These are phyloP conservation scores for Cirrhinus mrigala DNA, from an alignment of 2,797 vertebrate genomes.

Conservation along the genomic window DNA sequence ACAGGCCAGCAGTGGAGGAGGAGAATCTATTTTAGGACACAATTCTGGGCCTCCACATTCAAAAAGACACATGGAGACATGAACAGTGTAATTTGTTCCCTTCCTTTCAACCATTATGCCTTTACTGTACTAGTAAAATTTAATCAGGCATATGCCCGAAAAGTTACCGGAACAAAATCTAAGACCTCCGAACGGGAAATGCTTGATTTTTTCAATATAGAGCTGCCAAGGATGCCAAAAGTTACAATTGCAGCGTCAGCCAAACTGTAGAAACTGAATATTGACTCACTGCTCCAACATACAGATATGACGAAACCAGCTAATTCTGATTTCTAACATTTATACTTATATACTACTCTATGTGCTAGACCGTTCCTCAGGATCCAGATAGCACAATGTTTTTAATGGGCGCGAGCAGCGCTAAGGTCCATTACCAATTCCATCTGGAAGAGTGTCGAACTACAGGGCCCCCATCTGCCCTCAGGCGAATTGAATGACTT, in stretches of 20 bases:
- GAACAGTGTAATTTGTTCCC: neutral
- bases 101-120: slow-evolving; percentile 27
- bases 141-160: neutral
- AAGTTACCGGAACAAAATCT: slow-evolving; percentile 1
- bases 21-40: slow-evolving; percentile 47
- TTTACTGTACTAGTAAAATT: neutral
- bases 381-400: slow-evolving; percentile 16
- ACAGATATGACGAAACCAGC: slow-evolving; percentile 31
- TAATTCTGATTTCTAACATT: neutral
- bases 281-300: neutral
- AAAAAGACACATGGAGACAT: slow-evolving; percentile 22
- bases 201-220: neutral
- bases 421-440: slow-evolving; percentile 59
- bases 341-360: slow-evolving; percentile 2
- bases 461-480: slow-evolving; percentile 54
- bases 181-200: neutral
- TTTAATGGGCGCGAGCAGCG: slow-evolving; percentile 45
- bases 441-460: slow-evolving; percentile 57
- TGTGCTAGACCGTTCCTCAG: slow-evolving; percentile 13
- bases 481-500: slow-evolving; percentile 60
- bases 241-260: neutral
- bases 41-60: slow-evolving; percentile 18
- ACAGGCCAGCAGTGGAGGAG: slow-evolving; percentile 36
- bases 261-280: neutral
- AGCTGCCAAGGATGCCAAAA: neutral